Base-by-base conservation (phyloP, 2,888 invertebrate genomes). In the Drosophila barbarae region DNA sequence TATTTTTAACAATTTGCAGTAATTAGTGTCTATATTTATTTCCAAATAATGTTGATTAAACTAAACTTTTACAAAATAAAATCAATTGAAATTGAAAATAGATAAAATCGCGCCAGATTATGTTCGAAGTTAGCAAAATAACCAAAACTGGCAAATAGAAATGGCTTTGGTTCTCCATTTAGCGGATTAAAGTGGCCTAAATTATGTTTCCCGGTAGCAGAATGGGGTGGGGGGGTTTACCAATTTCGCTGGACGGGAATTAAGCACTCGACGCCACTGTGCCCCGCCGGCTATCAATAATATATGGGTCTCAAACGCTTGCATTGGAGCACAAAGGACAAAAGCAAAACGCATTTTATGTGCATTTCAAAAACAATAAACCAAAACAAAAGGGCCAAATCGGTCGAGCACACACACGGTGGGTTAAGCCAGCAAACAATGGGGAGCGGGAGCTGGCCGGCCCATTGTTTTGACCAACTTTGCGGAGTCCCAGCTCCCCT, bases 281-380 rank as follows among this genome's bases (percentile, higher is more conserved):
- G 73, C 59, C 74, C 55, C 58, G 42, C 28, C 13, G 18, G 18
- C 66, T 47, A 71, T 73, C 67, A 76, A 74, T 74, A 71, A 74
- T 54, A 74, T 66, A 76, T 66, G 67, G 73, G 71, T 30, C 56
- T 42, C 34, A 65, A 76, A 47, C 55, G 73, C 46, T 73, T 56
- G 71, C 60, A 70, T 53, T 58, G 54, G 50, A 36, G 26, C 54
- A 42, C 58, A 73, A 66, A 60, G 53, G 50, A 55, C 53, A 52
- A 46, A 47, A 30, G 52, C 53, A 56, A 61, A 73, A 66, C 66
- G 74, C 74, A 74, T 74, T 74, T 73, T 71, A 74, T 76, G 77
- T 76, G 74, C 56, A 76, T 76, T 76, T 73, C 59, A 74, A 76
- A 74, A 71, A 74, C 77, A 74, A 74, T 74, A 76, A 76, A 71